phyloP scores from a whole-genome alignment of 2,113 vertebrate species.

The Rousettus leschenaultii region DNA sequence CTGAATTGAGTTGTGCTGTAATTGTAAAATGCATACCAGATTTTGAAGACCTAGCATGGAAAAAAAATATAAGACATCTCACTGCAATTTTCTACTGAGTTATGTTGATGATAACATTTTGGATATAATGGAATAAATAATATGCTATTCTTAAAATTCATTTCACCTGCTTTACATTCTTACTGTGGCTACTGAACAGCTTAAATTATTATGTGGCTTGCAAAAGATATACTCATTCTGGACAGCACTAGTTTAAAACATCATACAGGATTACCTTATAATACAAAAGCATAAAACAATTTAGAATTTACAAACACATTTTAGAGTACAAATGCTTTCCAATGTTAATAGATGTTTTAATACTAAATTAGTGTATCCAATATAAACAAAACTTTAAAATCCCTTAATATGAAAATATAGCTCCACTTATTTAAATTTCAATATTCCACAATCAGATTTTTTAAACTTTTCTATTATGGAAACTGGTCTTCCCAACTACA shows the following conservation, averaged over 20 bases:
- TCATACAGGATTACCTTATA: not conserved
- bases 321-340: not conserved
- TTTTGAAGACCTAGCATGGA: not conserved
- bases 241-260: not conserved
- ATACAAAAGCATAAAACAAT: not conserved
- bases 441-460: not conserved
- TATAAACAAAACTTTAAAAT: not conserved
- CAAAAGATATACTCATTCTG: not conserved
- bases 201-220: not conserved
- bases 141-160: not conserved
- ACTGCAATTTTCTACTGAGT: not conserved
- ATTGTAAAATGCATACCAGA: not conserved
- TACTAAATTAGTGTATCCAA: not conserved
- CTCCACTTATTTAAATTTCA: not conserved
- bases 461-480: not conserved
- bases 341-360: not conserved
- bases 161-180: not conserved
- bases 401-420: not conserved
- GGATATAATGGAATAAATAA: not conserved
- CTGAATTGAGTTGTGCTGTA: not conserved
- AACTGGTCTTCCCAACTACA: not conserved
- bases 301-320: slow-evolving; percentile 27
- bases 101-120: not conserved
- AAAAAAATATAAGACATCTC: not conserved
- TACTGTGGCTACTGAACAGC: not conserved